Evolutionary conservation across 2,797 vertebrate genomes (phyloP), one percentile per base, ranked within the genome.

Genomic region (Urocyon cinereoargenteus): DNA sequence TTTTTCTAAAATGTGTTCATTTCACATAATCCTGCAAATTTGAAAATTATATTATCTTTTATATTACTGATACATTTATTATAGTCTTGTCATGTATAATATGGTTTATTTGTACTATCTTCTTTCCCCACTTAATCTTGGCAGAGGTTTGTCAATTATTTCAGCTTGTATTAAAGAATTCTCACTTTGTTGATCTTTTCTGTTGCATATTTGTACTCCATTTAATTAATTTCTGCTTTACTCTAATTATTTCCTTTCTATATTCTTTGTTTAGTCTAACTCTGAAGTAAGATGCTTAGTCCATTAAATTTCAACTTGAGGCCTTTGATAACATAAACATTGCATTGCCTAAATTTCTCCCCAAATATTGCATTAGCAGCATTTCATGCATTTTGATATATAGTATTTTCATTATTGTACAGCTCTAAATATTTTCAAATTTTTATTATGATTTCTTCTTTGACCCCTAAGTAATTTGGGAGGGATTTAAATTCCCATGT

Each of bases 141-240:
- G 82, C n/a, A 92, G 66, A 90, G 5, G 24, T 68, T 84, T 79
- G 24, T 72, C 24, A 34, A 22, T 81, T 94, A 90, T 57, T 86
- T 91, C 34, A 87, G 3, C 45, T 91, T 93, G 90, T 81, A 95
- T 90, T 81, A 86, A 77, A 77, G 45, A 82, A 77, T 28, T 49
- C 91, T 77, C 11, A 93, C 34, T 66, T 72, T 90, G 40, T 94
- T 51, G 49, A 2, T 55, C 31, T 45, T 88, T 92, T 62, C 49
- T 57, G 49, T 19, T 79, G 10, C 31, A 49, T 3, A 49, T 92
- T 79, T 83, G 22, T 68, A 81, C 3, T 81, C 24, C 15, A 84
- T 82, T 79, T 95, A 81, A 96, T 88, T 92, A 86, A 68, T 36
- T 96, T 92, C 51, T 90, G 19, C 34, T 89, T 89, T 75, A 91